Evolutionary conservation across 2,113 vertebrate species (phyloP), one percentile per base, ranked within the genome.

Genomic region (Aythya baeri): DNA sequence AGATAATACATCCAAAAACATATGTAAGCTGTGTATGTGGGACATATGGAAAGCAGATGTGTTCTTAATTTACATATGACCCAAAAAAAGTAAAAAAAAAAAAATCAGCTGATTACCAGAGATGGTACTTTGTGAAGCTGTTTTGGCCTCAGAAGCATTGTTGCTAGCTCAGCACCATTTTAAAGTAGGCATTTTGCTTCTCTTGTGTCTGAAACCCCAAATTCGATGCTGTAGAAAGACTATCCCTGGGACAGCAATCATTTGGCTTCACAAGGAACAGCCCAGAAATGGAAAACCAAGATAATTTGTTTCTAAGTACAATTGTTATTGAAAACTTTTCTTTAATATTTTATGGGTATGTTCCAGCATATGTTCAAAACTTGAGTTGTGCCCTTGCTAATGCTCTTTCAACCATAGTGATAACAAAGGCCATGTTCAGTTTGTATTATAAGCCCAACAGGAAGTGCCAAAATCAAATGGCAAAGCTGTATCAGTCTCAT

Each of bases 41-140:
- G 91, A 98, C 99, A 99, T 99, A 98, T 99, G 99, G 97, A 94
- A 95, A 98, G 90, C 99, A 99, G 99, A 99, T 99, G 99, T 98
- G 97, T 94, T 97, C 98, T 94, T 93, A 22, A 88, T 97, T 95
- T 87, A 95, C 97, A 96, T 97, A 97, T 95, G 97, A 98, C 97
- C 95, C 87, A 97, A 94, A 97, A 97, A 41, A 41, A 41, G 11
- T 41, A 41, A 41, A 41, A 41, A 41, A 92, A 96, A 93, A 93
- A 96, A 93, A 94, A 97, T 96, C 94, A 96, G 96, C 97, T 97
- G 98, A 96, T 98, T 96, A 95, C 96, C 96, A 93, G 95, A 91
- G 97, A 94, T 44, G 87, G 95, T 94, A 96, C 94, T 86, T 91
- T 66, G 86, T 95, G 96, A 57, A 73, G 95, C 95, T 96, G 97